These are phyloP conservation scores for Gallirallus australis DNA, from an alignment of 2,797 vertebrate species.

Conservation along the genomic window DNA sequence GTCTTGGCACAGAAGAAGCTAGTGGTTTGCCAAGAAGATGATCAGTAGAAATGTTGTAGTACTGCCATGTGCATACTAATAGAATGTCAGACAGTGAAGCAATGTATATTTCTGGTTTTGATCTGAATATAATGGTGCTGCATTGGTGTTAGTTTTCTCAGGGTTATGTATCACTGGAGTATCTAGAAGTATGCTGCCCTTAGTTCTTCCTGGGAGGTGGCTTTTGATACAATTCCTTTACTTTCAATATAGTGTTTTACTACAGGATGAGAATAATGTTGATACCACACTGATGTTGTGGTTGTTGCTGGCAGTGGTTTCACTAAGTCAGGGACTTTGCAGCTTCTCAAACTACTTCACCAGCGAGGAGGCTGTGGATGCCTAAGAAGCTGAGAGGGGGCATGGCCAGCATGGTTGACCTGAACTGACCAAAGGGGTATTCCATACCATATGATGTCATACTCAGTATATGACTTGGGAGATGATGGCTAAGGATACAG, in stretches of 20 bases:
- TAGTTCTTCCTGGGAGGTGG: not conserved
- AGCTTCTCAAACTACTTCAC: too few species aligned
- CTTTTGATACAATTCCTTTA: not conserved
- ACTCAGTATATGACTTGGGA: too few species aligned
- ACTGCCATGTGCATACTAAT: not conserved
- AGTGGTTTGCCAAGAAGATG: not conserved
- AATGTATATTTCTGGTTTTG: not conserved
- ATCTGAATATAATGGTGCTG: not conserved
- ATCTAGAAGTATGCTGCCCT: accelerated
- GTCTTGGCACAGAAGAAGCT: not conserved
- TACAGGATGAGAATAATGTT: not conserved
- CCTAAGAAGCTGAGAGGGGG: too few species aligned
- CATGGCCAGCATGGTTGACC: too few species aligned
- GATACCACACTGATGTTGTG: too few species aligned
- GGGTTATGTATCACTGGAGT: not conserved
- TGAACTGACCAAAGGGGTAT: too few species aligned
- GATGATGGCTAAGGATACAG: too few species aligned
- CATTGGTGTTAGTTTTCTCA: not conserved
- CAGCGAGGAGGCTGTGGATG: too few species aligned
- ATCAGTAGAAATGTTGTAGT: not conserved
- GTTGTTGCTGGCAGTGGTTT: too few species aligned
- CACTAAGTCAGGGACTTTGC: too few species aligned
- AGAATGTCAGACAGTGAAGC: not conserved
- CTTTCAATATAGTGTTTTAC: not conserved
- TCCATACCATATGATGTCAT: too few species aligned